These are phyloP conservation scores for Triplophysa tibetana DNA, from an alignment of 2,113 vertebrate species.

Conservation along the genomic window DNA sequence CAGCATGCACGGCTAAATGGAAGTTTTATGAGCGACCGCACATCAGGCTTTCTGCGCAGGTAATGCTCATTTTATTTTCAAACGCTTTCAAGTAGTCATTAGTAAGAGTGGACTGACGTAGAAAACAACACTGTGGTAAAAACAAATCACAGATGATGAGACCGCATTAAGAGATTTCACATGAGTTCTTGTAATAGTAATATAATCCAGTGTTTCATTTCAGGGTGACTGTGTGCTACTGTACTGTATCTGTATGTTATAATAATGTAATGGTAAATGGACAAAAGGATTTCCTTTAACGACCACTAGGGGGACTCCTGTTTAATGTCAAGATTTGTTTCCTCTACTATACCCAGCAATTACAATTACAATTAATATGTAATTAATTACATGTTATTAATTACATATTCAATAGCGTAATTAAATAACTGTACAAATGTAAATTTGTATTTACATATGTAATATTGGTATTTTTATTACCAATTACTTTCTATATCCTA, in stretches of 20 bases:
- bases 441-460: no score
- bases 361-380: no score
- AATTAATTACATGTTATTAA: no score
- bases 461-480: no score
- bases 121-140: slow-evolving; percentile 28
- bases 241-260: not conserved
- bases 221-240: not conserved
- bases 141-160: slow-evolving; percentile 19
- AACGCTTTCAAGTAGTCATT: slow-evolving; percentile 14
- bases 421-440: no score
- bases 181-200: not conserved
- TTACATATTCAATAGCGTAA: no score
- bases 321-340: no score
- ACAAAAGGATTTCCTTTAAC: no score
- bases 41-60: slow-evolving; percentile 28
- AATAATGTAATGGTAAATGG: no score
- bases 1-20: slow-evolving; percentile 30
- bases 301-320: no score
- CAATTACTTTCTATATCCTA: no score
- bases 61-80: slow-evolving; percentile 34
- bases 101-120: slow-evolving; percentile 5
- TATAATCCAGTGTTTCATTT: not conserved
- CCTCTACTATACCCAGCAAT: no score
- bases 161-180: slow-evolving; percentile 2
- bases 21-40: slow-evolving; percentile 36